Evolutionary conservation across 2,797 vertebrate species (phyloP), one percentile per base, ranked within the genome.

Genomic region (Streptopelia turtur): DNA sequence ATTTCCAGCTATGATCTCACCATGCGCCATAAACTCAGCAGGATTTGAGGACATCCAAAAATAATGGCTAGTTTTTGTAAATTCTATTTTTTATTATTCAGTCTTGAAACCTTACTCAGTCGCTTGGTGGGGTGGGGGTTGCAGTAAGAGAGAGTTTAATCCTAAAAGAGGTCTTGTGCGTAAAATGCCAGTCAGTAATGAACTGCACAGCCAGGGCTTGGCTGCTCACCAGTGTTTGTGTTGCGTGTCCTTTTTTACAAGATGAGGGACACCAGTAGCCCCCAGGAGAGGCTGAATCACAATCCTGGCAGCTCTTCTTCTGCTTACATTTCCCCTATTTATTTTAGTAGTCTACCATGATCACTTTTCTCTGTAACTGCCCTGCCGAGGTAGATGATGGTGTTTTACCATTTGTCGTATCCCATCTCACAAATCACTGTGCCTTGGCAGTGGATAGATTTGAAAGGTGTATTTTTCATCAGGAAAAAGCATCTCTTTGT

Each of bases 61-160:
- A 52, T 56, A 91, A 78, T 66, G 55, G 16, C 37, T 78, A 11
- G 14, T 9, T 79, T 94, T 70, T 66, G 43, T 33, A 60, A 56
- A 68, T 83, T 60, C 61, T 23, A 0, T 7, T 86, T 64, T 77
- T 78, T 23, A 18, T 94, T 94, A 45, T 71, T 88, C 13, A 25
- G 5, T 78, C 37, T 61, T 83, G 43, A 90, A 93, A 83, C 22
- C 2, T 5, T 64, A 72, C 69, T 86, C 30, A 53, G 49, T 89
- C 30, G 30, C 22, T 64, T 0, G 3, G 10, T 0, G 7, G 12
- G 22, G 2, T 4, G 11, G 7, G 2, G 4, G 43, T 20, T 45
- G 43, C 9, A 45, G 43, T 45, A 43, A 1, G 1, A 7, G 4
- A 27, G 23, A 24, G 2, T 66, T 81, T 74, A 56, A 6, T 91